Evolutionary conservation across 1,140 invertebrate genomes (phyloP).

Genomic region (Rhagoletis zephyria): DNA sequence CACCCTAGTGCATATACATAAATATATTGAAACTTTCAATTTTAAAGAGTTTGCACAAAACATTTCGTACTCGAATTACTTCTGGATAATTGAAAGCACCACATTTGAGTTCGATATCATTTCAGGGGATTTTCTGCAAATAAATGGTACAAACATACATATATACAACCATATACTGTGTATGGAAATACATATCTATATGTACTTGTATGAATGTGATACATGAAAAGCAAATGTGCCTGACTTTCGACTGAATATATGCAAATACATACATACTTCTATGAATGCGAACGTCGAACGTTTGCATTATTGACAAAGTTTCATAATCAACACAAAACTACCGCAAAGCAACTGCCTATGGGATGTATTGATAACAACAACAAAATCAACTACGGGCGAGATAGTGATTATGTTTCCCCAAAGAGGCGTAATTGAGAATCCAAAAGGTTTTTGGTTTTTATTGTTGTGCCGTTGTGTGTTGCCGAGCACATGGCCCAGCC

Average conservation of each 20-base stretch:
- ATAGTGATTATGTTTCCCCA: slow-evolving; percentile 30
- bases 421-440: slow-evolving; percentile 3
- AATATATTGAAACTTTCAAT: too few species aligned
- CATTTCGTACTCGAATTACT: background rate
- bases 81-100: background rate
- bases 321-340: background rate
- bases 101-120: background rate
- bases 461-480: background rate
- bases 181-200: too few species aligned
- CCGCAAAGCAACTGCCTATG: background rate
- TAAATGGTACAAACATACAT: background rate
- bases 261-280: background rate
- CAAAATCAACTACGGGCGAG: background rate
- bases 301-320: background rate
- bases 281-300: background rate
- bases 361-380: background rate
- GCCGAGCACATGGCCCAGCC: background rate
- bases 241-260: background rate
- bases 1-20: too few species aligned
- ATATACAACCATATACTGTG: background rate
- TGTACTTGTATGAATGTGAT: too few species aligned
- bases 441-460: background rate
- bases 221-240: too few species aligned
- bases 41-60: background rate
- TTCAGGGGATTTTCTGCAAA: background rate